Evolutionary conservation across 2,888 invertebrate species (phyloP).

Genomic region (Microplitis manilae): DNA sequence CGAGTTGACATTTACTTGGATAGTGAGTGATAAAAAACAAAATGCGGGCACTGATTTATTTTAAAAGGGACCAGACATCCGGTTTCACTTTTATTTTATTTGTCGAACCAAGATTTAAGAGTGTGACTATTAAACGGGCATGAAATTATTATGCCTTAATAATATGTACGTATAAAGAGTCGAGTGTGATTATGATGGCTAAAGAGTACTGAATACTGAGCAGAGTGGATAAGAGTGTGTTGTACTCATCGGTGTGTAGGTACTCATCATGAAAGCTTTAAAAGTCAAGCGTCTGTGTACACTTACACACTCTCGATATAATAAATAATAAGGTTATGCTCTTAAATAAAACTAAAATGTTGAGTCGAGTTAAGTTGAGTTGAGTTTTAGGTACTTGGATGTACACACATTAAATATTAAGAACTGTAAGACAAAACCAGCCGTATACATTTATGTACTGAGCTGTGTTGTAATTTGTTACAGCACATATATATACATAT

Average conservation of each 20-base stretch:
- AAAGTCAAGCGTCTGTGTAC: slow-evolving; percentile 33
- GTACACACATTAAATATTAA: slow-evolving; percentile 19
- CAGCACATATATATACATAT: slow-evolving; percentile 21
- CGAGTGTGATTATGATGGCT: slow-evolving; percentile 22
- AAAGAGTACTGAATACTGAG: slow-evolving; percentile 18
- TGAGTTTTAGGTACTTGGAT: slow-evolving; percentile 39
- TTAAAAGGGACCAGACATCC: slow-evolving; percentile 69
- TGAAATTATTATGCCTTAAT: neutral
- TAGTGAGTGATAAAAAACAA: slow-evolving; percentile 57
- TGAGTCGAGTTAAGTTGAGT: slow-evolving; percentile 37
- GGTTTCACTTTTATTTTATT: slow-evolving; percentile 52
- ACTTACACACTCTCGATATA: neutral
- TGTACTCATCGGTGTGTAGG: neutral
- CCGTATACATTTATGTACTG: slow-evolving; percentile 17
- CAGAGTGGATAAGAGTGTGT: slow-evolving; percentile 12
- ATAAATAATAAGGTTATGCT: slow-evolving; percentile 36
- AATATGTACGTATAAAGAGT: slow-evolving; percentile 35
- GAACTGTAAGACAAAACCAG: slow-evolving; percentile 18
- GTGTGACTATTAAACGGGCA: slow-evolving; percentile 49
- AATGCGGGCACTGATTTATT: slow-evolving; percentile 70
- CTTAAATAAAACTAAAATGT: slow-evolving; percentile 18
- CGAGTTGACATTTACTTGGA: slow-evolving; percentile 12
- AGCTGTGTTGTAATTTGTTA: slow-evolving; percentile 16
- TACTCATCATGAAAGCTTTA: slow-evolving; percentile 29
- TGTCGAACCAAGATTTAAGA: slow-evolving; percentile 66